A percentile compares a stretch with the other conserved stretches of the same genome.
Conservation (phyloP, 2,797 vertebrate genomes). For the Sibirionetta formosa region DNA sequence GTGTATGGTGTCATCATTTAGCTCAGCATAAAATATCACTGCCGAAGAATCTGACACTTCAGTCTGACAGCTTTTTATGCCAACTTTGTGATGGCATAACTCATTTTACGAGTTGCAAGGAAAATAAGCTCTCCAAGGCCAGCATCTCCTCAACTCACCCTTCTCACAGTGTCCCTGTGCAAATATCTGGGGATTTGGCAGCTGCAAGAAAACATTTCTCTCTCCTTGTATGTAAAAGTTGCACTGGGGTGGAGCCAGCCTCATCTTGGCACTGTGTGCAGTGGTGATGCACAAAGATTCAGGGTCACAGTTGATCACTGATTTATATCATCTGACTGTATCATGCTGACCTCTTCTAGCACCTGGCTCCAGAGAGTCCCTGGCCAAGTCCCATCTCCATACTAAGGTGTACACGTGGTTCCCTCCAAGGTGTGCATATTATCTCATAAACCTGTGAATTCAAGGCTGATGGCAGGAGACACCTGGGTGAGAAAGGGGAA, state of each 20-base stretch:
- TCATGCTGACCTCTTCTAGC: not conserved
- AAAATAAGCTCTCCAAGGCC: not conserved
- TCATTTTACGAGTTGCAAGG: not conserved
- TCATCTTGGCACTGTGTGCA: not conserved
- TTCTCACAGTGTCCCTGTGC: not conserved
- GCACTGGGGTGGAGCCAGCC: not conserved
- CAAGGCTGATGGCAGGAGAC: not conserved
- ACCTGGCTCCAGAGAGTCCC: not conserved
- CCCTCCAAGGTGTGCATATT: accelerated
- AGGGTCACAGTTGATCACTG: not conserved
- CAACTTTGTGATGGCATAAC: not conserved
- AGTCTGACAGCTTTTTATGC: not conserved
- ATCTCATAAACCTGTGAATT: not conserved
- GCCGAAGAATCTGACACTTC: not conserved
- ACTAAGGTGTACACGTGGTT: not conserved
- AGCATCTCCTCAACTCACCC: not conserved
- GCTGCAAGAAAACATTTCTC: not conserved
- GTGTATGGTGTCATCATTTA: not conserved
- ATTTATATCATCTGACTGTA: not conserved
- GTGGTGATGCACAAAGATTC: not conserved
- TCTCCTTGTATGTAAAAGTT: not conserved
- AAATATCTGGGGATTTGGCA: not conserved
- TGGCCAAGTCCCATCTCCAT: not conserved
- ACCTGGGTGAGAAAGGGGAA: not conserved
- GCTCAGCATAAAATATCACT: not conserved